Evolutionary conservation across 2,113 vertebrate species (phyloP), one percentile per base, ranked within the genome.

Genomic region (Phaetusa simplex): DNA sequence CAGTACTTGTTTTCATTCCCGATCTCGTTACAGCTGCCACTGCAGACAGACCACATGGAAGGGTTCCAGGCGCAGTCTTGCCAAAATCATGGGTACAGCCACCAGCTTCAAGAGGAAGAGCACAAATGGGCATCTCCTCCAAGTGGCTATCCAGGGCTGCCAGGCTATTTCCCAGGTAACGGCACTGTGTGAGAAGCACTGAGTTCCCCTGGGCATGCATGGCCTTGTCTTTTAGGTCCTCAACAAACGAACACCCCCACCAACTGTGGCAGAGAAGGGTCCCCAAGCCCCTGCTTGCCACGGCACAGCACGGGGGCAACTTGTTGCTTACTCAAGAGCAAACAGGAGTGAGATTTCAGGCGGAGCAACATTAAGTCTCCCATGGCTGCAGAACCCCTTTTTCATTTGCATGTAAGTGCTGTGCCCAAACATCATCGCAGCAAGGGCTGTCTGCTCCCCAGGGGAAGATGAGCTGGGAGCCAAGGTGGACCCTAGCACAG

Each of bases 231-330:
- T 80, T 73, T 67, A 38, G 22, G 5, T 53, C 29, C 52, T 66
- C 38, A 59, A 14, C 18, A 66, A 45, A 45, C 30, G 45, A 17
- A 8, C 52, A 53, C 13, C 16, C 13, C 23, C 14, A 40, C 19
- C 19, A 81, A 4, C 27, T 59, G 12, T 66, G 36, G 8, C 82
- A 79, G 18, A 52, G 19, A 38, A 30, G 14, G 12, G 58, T 47
- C 29, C 38, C 5, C 34, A 59, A 6, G 29, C 2, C 16, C 6
- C 8, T 15, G 4, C 43, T 53, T 83, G 34, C 50, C 43, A 45
- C 1, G 0, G n/a, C 43, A 40, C 1, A 0, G n/a, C 53, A 42
- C 1, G 0, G 14, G 21, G 11, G 8, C 53, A 55, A 14, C 12
- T 34, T 47, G 19, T 59, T 86, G 47, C 29, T 80, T 43, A 53